Base-by-base conservation (phyloP, 2,888 invertebrate genomes). In the Argynnis bischoffii region DNA sequence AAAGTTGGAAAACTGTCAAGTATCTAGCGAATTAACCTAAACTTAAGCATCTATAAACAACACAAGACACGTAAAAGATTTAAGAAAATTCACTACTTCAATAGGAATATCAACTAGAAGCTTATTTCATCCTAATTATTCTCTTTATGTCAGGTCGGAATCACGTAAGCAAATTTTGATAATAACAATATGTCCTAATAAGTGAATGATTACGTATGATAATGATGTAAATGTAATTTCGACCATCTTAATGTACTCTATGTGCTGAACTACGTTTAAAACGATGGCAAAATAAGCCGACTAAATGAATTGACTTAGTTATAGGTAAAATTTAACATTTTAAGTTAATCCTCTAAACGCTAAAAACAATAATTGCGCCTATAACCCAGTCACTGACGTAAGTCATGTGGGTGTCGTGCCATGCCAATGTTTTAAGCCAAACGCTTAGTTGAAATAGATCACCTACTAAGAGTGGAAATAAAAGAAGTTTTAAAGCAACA, bases 391-490 rank as follows among this genome's bases (percentile, higher is more conserved):
- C 76, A 78, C 82, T 81, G 88, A 88, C 85, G 87, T 79, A 79
- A 78, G 80, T 82, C 77, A 84, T 78, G 84, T 83, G 82, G 82
- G 88, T 87, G 88, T 89, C 87, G 88, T 89, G 91, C 88, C 92
- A 92, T 92, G 92, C 92, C 85, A 88, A 87, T 87, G 82, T 85
- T 84, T 79, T 79, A 90, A 91, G 92, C 92, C 90, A 89, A 88
- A 89, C 90, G 89, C 88, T 90, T 88, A 87, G 84, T 81, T 83
- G 83, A 79, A 77, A 80, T 75, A 89, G 82, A 79, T 86, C 83
- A 89, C 89, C 89, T 80, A 82, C 82, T 87, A 87, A 87, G 86
- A 89, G 85, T 84, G 83, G 80, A 88, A 87, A 84, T 79, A 87
- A 60, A 67, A 82, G 84, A 89, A 89, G 79, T 84, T 83, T 80